Percentiles rank a stretch among this genome's conserved stretches.
Evolutionary conservation across 2,888 invertebrate species (phyloP).

Genomic region (Agriopis aurantiaria): DNA sequence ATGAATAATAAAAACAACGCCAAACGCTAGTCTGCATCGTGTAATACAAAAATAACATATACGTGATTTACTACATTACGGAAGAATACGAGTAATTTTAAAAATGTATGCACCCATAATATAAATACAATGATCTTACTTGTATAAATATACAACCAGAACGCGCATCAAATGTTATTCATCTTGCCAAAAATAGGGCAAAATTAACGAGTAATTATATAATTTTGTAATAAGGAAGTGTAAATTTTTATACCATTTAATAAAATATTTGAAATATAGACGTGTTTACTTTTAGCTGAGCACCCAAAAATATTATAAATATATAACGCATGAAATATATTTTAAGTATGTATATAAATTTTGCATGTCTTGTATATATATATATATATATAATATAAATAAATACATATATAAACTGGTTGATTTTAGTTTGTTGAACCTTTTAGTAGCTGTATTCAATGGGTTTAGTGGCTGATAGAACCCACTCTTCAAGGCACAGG

Average conservation of each 20-base stretch:
- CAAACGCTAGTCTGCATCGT: constrained; percentile 60
- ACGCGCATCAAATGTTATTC: constrained; percentile 47
- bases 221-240: constrained; percentile 72
- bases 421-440: constrained; percentile 56
- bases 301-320: constrained; percentile 3
- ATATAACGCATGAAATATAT: not conserved
- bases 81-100: constrained; percentile 37
- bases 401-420: constrained; percentile 11
- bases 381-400: not conserved
- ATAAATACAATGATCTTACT: constrained; percentile 2
- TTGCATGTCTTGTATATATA: constrained; percentile 18
- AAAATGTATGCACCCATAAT: constrained; percentile 38
- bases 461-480: constrained; percentile 54
- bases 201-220: constrained; percentile 59
- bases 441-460: constrained; percentile 51
- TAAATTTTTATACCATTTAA: constrained; percentile 83
- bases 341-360: constrained; percentile 21
- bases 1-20: constrained; percentile 4
- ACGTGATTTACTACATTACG: constrained; percentile 1
- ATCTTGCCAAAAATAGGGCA: constrained; percentile 44
- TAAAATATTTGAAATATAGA: constrained; percentile 76
- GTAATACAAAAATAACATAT: constrained; percentile 27
- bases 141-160: constrained; percentile 13
- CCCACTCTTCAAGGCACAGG: constrained; percentile 49
- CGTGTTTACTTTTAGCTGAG: constrained; percentile 57